Evolutionary conservation across 2,888 invertebrate genomes (phyloP), one percentile per base, ranked within the genome.

Genomic region (Petrolisthes cinctipes): DNA sequence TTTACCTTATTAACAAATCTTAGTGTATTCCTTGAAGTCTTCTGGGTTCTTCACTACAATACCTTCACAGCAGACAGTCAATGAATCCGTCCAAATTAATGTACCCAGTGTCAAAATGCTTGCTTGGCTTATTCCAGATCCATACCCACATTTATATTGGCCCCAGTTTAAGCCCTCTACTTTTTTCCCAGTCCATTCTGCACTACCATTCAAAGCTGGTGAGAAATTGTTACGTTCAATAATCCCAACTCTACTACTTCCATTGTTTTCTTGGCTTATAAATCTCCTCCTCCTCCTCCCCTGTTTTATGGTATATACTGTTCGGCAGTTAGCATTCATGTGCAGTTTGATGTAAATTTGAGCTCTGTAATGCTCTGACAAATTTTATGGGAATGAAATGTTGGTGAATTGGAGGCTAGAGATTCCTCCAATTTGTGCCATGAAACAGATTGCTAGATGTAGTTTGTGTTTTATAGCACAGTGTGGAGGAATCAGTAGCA

Each of bases 181-280:
- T 81, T 61, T 83, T 82, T 79, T 79, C 84, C 84, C 87, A 87
- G 87, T 87, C 87, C 87, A 87, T 87, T 87, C 87, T 87, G 87
- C 87, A 87, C 87, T 84, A 80, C 87, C 87, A 87, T 84, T 84
- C 87, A 87, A 51, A 87, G 71, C 87, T 87, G 87, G 87, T 87
- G 87, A 87, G 87, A 87, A 87, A 71, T 61, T 84, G 75, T 83
- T 83, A 37, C 56, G 71, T 81, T 80, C 66, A 80, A 83, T 87
- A 56, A 80, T 75, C 84, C 80, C 83, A 71, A 51, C n/a, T 11
- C 14, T 17, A 9, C 11, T 61, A 79, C 71, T 78, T 51, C 68
- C 20, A 66, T 68, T 82, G n/a, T 78, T 20, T 82, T 61, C 75
- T 71, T 82, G 20, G 23, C 51, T 82, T 56, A 51, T 20, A 61